Evolutionary conservation across 2,888 invertebrate species (phyloP), one percentile per base, ranked within the genome.

Genomic region (Metallyticus violacea): DNA sequence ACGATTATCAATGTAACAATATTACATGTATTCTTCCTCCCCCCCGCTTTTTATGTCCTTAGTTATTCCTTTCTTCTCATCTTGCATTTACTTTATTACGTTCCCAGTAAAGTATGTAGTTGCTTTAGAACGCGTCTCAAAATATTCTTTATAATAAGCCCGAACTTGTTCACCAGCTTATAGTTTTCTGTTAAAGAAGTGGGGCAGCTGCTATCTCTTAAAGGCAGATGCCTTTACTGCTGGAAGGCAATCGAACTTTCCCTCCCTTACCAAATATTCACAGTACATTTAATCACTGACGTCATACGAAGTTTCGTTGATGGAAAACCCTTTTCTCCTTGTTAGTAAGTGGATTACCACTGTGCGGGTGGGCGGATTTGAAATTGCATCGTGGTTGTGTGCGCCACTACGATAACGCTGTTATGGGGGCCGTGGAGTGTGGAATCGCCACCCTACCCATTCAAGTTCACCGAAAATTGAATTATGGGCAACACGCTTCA

Each of bases 281-380:
- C 87, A 77, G 81, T 85, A 81, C 87, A 87, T 87, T 86, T 85
- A 40, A 26, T 77, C 79, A 82, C 76, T 85, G 77, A 80, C 86
- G 85, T 87, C 86, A 87, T n/a, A 84, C 40, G 78, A 40, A 40
- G 25, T 27, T 62, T 28, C 86, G 28, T 78, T 86, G 82, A 76
- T 25, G 26, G 80, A 85, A 62, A 62, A 62, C 40, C 40, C 9
- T 62, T 62, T 62, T 62, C 40, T 62, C 15, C 40, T 62, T 62
- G 40, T 62, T 15, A 15, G 40, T 62, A 62, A 62, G 40, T 40
- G 40, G 40, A 40, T 40, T 40, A 15, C 40, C 40, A 40, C 40
- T 9, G 40, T 62, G 40, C 40, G 30, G 28, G 26, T 85, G 85
- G 81, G 80, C 77, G 81, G 85, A 85, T 85, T 85, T 79, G 79